Evolutionary conservation across 2,888 invertebrate genomes (phyloP).

Genomic region (Iphiclides podalirius): DNA sequence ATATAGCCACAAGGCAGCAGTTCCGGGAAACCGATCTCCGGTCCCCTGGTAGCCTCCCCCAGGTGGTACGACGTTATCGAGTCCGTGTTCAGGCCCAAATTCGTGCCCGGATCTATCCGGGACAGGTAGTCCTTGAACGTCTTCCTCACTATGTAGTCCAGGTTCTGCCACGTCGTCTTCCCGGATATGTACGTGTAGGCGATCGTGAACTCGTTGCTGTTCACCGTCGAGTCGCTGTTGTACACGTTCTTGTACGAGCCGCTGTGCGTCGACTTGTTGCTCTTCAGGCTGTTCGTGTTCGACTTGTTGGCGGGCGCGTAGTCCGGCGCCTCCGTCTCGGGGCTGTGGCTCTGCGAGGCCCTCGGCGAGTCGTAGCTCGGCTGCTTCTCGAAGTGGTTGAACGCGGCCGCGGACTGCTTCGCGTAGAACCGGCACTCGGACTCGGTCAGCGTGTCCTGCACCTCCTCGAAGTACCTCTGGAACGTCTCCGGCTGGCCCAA

Average conservation of each 20-base stretch:
- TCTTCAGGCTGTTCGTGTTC: conserved; percentile 77
- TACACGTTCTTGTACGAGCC: conserved; percentile 73
- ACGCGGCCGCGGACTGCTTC: conserved; percentile 68
- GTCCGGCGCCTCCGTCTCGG: conserved; percentile 67
- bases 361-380: conserved; percentile 71
- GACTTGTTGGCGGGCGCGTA: conserved; percentile 71
- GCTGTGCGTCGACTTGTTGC: conserved; percentile 78
- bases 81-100: conserved; percentile 90
- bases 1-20: conserved; percentile 96
- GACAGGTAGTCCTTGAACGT: conserved; percentile 97
- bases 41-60: conserved; percentile 91
- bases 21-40: conserved; percentile 91
- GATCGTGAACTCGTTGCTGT: conserved; percentile 88
- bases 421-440: conserved; percentile 81
- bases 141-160: conserved; percentile 94
- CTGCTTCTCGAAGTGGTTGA: conserved; percentile 72
- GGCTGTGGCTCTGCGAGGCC: conserved; percentile 69
- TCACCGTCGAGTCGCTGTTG: conserved; percentile 76
- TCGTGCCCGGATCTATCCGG: conserved; percentile 94
- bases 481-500: conserved; percentile 91
- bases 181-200: conserved; percentile 94
- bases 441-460: conserved; percentile 83
- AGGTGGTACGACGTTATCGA: conserved; percentile 96
- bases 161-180: conserved; percentile 96
- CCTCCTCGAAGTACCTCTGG: conserved; percentile 83